These are phyloP conservation scores for Drosophila arawakana DNA, from an alignment of 1,140 invertebrate species.

Conservation along the genomic window DNA sequence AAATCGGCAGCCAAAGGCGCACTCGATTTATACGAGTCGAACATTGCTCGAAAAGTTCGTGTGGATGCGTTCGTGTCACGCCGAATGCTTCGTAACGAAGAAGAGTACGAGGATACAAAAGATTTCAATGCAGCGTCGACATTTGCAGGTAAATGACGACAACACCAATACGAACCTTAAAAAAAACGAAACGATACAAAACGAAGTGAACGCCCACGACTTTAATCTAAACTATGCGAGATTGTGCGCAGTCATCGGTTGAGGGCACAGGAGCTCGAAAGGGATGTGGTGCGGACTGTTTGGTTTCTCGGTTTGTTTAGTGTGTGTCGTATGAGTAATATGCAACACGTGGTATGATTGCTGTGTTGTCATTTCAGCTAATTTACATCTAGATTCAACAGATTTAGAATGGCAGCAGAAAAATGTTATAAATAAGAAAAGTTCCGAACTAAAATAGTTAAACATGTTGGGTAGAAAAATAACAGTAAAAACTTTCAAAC, in stretches of 20 bases:
- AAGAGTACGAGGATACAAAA: slow-evolving; percentile 69
- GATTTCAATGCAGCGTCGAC: slow-evolving; percentile 63
- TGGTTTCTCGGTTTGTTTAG: slow-evolving; percentile 6
- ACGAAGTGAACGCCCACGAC: slow-evolving; percentile 61
- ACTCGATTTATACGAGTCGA: slow-evolving; percentile 68
- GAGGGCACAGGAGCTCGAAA: slow-evolving; percentile 38
- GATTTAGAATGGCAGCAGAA: too few species aligned
- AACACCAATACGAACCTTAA: not conserved
- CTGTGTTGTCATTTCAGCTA: too few species aligned
- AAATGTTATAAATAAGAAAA: too few species aligned
- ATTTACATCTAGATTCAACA: too few species aligned
- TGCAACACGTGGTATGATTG: slow-evolving; percentile 68
- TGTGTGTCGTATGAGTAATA: slow-evolving; percentile 53
- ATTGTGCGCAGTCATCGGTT: slow-evolving; percentile 73
- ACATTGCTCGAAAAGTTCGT: not conserved
- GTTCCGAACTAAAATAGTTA: too few species aligned
- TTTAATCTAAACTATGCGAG: slow-evolving; percentile 30
- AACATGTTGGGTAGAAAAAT: too few species aligned
- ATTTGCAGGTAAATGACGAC: slow-evolving; percentile 19
- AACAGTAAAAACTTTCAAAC: too few species aligned
- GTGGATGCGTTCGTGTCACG: slow-evolving; percentile 29
- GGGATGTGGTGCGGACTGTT: not conserved
- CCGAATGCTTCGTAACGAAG: slow-evolving; percentile 32
- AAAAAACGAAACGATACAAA: slow-evolving; percentile 2
- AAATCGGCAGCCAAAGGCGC: slow-evolving; percentile 64